phyloP scores from a whole-genome alignment of 2,113 vertebrate genomes.

The Chionomys nivalis region DNA sequence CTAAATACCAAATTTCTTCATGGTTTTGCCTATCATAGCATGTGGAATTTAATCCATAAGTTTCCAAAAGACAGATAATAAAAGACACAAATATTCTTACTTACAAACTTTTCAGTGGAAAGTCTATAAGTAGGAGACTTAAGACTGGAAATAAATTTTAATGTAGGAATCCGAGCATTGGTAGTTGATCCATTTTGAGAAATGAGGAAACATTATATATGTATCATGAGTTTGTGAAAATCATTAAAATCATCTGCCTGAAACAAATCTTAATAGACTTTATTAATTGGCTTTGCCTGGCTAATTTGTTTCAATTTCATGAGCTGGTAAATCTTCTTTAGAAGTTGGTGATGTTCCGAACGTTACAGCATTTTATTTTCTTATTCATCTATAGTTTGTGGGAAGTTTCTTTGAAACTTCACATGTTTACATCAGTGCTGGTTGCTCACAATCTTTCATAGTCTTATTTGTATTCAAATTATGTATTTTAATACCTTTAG shows the following conservation, averaged over 20 bases:
- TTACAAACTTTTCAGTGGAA: neutral
- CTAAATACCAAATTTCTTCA: neutral
- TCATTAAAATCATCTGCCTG: slow-evolving; percentile 79
- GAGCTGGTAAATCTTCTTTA: slow-evolving; percentile 75
- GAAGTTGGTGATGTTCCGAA: slow-evolving; percentile 68
- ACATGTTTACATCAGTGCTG: neutral
- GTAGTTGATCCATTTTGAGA: slow-evolving; percentile 8
- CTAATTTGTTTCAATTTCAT: slow-evolving; percentile 78
- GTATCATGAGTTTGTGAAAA: slow-evolving; percentile 72
- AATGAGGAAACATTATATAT: slow-evolving; percentile 62
- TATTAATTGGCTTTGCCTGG: slow-evolving; percentile 80
- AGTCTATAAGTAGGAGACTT: neutral
- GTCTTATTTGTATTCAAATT: neutral
- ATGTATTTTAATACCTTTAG: neutral
- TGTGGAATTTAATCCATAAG: neutral
- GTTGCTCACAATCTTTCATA: neutral
- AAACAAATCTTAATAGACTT: slow-evolving; percentile 80
- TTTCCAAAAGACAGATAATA: neutral
- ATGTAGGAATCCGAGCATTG: neutral
- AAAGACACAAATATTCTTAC: neutral
- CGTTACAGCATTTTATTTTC: slow-evolving; percentile 54
- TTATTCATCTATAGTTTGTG: slow-evolving; percentile 50
- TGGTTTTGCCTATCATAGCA: neutral
- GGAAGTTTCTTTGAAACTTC: neutral
- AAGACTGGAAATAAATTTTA: slow-evolving; percentile 34